Evolutionary conservation across 1,140 invertebrate species (phyloP), one percentile per base, ranked within the genome.

Genomic region (Brachionus rubens): DNA sequence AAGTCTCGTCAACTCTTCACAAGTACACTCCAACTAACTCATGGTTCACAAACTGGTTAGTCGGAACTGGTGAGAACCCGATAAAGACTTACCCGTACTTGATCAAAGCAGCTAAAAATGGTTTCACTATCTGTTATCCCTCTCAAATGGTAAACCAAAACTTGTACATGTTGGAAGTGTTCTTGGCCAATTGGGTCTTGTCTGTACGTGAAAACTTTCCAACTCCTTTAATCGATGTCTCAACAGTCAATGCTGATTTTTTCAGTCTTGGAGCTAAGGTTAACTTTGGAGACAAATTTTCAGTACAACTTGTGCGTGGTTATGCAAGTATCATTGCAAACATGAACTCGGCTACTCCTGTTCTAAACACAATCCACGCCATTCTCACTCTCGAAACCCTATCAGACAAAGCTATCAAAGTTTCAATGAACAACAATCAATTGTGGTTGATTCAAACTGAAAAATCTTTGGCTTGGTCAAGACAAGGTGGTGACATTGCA

Each of bases 81-180:
- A 50, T 70, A 1, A 24, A 48, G 7, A 48, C 65, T 16, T 48
- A 70, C 36, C 65, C 65, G 36, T 70, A 65, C n/a, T 30, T 65
- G 3, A 65, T 65, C 19, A 65, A 65, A 46, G 40, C 40, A 12
- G 43, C 19, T 21, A 65, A 19, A 28, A 1, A 65, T 12, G 59
- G 59, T 24, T 43, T 65, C 24, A 65, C 40, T 19, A 16, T 65
- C 9, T 65, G 59, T 41, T 65, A 65, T 46, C 59, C 59, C 41
- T 65, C 59, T 3, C 59, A 65, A 65, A 65, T 65, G 26, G 40
- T 65, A 14, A 65, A 65, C 24, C 59, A 65, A 43, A 65, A 65
- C 24, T 19, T 19, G 2, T 65, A 65, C 36, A 65, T 41, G 2
- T 16, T 65, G 2, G 59, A 65, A 26, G 59, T 65, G 0, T 65